Evolutionary conservation across 2,888 invertebrate genomes (phyloP), one percentile per base, ranked within the genome.

Genomic region (Tenthredo distinguenda): DNA sequence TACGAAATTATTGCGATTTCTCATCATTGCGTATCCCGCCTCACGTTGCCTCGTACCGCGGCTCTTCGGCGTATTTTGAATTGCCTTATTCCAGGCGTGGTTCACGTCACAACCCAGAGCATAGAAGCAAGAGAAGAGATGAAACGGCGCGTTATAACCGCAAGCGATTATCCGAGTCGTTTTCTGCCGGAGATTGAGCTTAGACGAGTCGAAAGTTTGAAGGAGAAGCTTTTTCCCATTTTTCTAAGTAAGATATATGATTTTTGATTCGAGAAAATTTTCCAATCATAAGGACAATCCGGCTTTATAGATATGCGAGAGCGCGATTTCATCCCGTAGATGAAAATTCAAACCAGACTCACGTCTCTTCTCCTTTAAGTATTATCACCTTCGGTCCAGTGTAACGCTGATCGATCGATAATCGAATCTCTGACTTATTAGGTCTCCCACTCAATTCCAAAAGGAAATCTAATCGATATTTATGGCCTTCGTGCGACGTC

Each of bases 391-490:
- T 21, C 31, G 31, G 55, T 34, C 77, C 50, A n/a, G 77, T 77
- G n/a, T 77, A 50, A 55, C 40, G n/a, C 31, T n/a, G 77, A 77
- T 77, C 34, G 77, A 77, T 77, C 77, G 77, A 77, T 77, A 77
- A 77, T 77, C 50, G 50, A 77, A 55, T 55, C 55, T 18, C n/a
- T 77, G 34, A 77, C 50, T 77, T 77, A 77, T 77, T 77, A 55
- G 55, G 50, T 77, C 55, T 31, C 72, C 21, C 43, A 43, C 43
- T 74, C 72, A 15, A 55, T 77, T 50, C n/a, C 34, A 18, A 55
- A 55, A 77, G 47, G 55, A 50, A 55, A 77, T 55, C 77, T 40
- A 77, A 77, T 77, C 55, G 77, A 77, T 77, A 77, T 55, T 55
- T 34, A 77, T 77, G 34, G 55, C 77, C 77, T 77, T 55, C 77